phyloP scores from a whole-genome alignment of 2,797 vertebrate genomes.

The Lithobates sylvaticus region DNA sequence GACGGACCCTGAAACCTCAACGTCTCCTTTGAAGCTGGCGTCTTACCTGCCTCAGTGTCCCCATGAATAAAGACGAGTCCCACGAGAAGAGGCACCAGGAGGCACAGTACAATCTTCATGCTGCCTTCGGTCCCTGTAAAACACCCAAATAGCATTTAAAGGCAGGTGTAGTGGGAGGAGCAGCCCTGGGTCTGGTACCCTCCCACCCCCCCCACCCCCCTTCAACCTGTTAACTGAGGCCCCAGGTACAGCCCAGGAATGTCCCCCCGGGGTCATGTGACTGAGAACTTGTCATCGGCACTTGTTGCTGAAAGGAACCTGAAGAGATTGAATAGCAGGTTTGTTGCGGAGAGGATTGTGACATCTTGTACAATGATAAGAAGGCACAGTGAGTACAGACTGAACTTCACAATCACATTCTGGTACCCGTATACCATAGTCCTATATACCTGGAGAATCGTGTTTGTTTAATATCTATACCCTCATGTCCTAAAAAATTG shows the following conservation, averaged over 20 bases:
- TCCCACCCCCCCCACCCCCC: slow-evolving; percentile 6
- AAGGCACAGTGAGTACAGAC: background rate
- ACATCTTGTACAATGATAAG: background rate
- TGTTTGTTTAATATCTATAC: too few species aligned
- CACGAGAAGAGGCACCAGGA: slow-evolving; percentile 27
- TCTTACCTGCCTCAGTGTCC: background rate
- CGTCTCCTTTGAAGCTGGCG: background rate
- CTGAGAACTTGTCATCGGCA: background rate
- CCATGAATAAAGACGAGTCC: background rate
- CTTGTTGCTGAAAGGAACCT: background rate
- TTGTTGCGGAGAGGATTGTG: background rate
- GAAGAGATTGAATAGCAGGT: background rate
- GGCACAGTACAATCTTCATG: slow-evolving; percentile 34
- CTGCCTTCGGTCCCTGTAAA: slow-evolving; percentile 28
- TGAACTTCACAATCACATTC: background rate
- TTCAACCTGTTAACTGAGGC: slow-evolving; percentile 35
- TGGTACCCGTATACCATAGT: background rate
- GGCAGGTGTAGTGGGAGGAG: slow-evolving; percentile 5
- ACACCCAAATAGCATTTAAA: slow-evolving; percentile 37
- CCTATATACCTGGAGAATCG: background rate
- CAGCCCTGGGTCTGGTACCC: background rate
- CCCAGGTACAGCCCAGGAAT: slow-evolving; percentile 5
- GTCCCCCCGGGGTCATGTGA: background rate
- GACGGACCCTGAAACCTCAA: too few species aligned
- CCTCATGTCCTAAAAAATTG: too few species aligned